These are phyloP conservation scores for Acanthurus tractus DNA, from an alignment of 2,797 vertebrate genomes.

Conservation along the genomic window DNA sequence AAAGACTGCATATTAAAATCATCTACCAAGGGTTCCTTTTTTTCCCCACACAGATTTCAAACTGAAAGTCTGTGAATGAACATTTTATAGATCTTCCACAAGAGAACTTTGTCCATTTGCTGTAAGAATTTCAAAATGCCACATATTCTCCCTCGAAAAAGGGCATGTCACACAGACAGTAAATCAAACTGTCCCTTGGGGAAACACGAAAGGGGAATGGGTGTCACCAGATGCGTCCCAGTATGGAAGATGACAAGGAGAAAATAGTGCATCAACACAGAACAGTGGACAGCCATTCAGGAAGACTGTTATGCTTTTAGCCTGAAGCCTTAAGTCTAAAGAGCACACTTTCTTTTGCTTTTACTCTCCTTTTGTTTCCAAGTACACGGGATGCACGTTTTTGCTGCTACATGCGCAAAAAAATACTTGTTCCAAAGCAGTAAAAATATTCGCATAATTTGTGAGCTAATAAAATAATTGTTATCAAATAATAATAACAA, in stretches of 20 bases:
- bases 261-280: conserved; percentile 78
- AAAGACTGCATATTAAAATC: conserved; percentile 23
- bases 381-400: conserved; percentile 5
- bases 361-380: conserved; percentile 24
- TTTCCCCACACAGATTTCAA: not conserved
- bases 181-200: conserved; percentile 81
- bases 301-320: conserved; percentile 43
- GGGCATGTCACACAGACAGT: conserved; percentile 70
- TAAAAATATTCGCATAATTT: not conserved
- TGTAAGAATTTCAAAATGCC: conserved; percentile 67
- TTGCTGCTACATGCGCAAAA: not conserved
- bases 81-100: conserved; percentile 24
- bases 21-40: not conserved
- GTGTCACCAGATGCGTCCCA: conserved; percentile 76
- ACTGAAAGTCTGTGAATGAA: conserved; percentile 5
- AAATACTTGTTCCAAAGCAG: not conserved
- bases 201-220: conserved; percentile 68
- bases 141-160: conserved; percentile 74
- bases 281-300: conserved; percentile 60
- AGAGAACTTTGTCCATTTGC: conserved; percentile 35
- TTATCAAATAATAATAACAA: conserved; percentile 31
- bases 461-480: conserved; percentile 11
- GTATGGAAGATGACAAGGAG: conserved; percentile 82
- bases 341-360: conserved; percentile 38
- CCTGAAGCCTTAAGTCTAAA: conserved; percentile 41